phyloP scores from a whole-genome alignment of 2,888 invertebrate genomes.

The Incurvaria masculella region DNA sequence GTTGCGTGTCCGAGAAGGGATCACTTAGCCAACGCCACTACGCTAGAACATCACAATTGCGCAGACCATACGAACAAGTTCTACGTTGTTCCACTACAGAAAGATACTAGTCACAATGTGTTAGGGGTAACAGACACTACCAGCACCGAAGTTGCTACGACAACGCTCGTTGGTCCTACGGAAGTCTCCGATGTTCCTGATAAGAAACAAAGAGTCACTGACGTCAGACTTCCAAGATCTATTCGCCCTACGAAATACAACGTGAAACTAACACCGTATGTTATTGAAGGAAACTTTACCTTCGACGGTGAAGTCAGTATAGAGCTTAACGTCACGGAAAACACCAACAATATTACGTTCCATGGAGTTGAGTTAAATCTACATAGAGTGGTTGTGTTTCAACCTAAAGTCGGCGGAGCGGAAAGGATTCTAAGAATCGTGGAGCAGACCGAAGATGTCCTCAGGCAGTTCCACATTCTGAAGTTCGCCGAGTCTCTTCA shows the following conservation, averaged over 20 bases:
- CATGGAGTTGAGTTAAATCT: conserved; percentile 71
- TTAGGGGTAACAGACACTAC: conserved; percentile 20
- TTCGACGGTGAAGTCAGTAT: conserved; percentile 71
- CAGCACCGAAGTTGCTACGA: neutral
- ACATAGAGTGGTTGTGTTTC: conserved; percentile 51
- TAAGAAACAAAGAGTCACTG: conserved; percentile 23
- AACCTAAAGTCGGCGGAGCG: conserved; percentile 32
- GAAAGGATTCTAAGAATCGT: conserved; percentile 33
- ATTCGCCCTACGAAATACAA: conserved; percentile 68
- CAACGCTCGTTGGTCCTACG: too few relatives aligned
- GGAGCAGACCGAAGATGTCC: conserved; percentile 52
- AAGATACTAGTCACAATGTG: conserved; percentile 37
- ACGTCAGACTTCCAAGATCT: conserved; percentile 68
- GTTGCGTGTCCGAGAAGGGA: conserved; percentile 61
- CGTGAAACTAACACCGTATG: conserved; percentile 67
- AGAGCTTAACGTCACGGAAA: conserved; percentile 56
- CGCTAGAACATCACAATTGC: conserved; percentile 41
- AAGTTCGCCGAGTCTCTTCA: conserved; percentile 55
- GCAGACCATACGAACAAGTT: conserved; percentile 34
- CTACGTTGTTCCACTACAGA: conserved; percentile 37
- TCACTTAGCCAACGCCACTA: conserved; percentile 42
- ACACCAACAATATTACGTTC: conserved; percentile 66
- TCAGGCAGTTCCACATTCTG: conserved; percentile 69
- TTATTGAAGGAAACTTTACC: conserved; percentile 73
- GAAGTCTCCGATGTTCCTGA: neutral